Conservation (phyloP, 2,888 invertebrate species). For the Polymixis lichenea region DNA sequence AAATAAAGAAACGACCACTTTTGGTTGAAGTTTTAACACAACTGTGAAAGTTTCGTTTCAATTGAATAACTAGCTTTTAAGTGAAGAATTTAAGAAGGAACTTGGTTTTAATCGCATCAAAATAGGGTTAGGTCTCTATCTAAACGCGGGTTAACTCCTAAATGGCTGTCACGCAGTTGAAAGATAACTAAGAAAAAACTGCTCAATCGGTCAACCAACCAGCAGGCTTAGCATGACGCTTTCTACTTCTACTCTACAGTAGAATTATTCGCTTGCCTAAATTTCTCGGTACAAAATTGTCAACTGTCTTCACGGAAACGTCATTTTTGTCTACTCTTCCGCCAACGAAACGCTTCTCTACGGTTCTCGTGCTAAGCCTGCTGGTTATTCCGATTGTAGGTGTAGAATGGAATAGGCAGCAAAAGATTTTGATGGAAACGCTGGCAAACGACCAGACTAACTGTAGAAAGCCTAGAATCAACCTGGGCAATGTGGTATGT, state of each 20-base stretch:
- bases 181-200: not conserved
- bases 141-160: not conserved
- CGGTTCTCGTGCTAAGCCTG: no score
- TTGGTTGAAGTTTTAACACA: not conserved
- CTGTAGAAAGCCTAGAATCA: conserved; percentile 75
- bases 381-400: not conserved
- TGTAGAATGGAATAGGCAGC: not conserved
- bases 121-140: not conserved
- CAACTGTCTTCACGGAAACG: no score
- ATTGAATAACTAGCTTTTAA: conserved; percentile 3
- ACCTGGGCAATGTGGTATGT: conserved; percentile 93
- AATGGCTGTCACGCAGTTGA: not conserved
- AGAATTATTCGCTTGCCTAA: no score
- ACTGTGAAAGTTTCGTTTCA: conserved; percentile 10
- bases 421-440: not conserved
- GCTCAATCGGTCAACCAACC: not conserved
- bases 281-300: no score
- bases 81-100: not conserved
- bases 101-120: not conserved
- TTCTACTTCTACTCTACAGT: no score
- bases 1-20: no score
- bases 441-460: no score
- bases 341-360: no score
- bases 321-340: no score
- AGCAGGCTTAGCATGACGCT: no score